Conservation (phyloP, 2,113 vertebrate genomes). For the Zapornia atra region DNA sequence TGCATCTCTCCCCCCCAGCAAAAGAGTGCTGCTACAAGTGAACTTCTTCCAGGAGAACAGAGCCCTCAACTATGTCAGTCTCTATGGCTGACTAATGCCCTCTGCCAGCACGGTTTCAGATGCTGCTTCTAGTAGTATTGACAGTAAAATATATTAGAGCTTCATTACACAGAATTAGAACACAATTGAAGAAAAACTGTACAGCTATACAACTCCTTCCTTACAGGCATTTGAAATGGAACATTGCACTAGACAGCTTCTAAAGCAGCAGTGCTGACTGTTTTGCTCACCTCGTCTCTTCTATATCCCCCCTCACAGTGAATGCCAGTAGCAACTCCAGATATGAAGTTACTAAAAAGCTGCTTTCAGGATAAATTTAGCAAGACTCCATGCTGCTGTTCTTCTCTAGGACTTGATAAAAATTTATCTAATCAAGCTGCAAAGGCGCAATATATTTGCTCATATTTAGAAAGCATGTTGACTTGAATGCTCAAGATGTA, state of each 20-base stretch:
- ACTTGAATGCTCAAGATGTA: not conserved
- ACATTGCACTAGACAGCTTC: not conserved
- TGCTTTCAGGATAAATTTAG: not conserved
- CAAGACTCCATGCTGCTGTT: constrained; percentile 27
- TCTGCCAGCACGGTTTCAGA: not conserved
- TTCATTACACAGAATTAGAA: constrained; percentile 4
- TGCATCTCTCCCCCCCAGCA: not conserved
- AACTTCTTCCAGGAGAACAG: not conserved
- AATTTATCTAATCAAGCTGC: constrained; percentile 21
- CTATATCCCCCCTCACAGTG: not conserved
- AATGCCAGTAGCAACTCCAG: not conserved
- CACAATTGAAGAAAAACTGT: not conserved
- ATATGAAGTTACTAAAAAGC: not conserved
- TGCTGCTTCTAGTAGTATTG: not conserved
- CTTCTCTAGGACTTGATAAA: not conserved
- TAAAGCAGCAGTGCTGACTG: not conserved
- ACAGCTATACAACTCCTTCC: not conserved
- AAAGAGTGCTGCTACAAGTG: not conserved
- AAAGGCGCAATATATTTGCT: not conserved
- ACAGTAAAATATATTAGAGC: constrained; percentile 3
- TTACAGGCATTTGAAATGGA: constrained; percentile 18
- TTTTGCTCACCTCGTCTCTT: not conserved
- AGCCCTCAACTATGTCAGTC: not conserved
- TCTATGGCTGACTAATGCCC: not conserved
- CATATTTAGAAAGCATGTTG: not conserved